Base-by-base conservation (phyloP, 2,888 invertebrate genomes). In the Mythimna lalbum region DNA sequence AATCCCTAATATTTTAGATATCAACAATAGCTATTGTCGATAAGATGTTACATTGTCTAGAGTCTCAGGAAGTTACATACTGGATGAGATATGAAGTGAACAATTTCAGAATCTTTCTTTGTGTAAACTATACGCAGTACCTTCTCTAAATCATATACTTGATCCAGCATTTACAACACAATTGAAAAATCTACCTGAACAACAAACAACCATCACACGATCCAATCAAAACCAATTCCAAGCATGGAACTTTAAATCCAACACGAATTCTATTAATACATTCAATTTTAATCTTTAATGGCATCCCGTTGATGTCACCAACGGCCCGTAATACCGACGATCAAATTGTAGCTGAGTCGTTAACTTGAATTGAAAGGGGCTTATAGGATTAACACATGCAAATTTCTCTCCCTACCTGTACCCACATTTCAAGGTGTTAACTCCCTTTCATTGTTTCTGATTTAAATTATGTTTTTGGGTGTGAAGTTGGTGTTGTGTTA, bases 301-400 rank as follows among this genome's bases (percentile, higher is more conserved):
- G 63, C 73, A 67, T 61, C 72, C 69, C 76, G 62, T 69, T 61
- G 73, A 81, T 85, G 81, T 83, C 79, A 83, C 74, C 64, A 49
- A 56, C 60, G 59, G 65, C 36, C 65, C 64, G 67, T 78, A 85
- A 85, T 76, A 63, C 74, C 77, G 31, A 71, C 80, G 77, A 85
- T 86, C 82, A 80, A 86, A 80, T 72, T 83, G 76, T 83, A 79
- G 78, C 73, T 23, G 63, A 60, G 72, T 83, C 86, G 85, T 86
- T 86, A 86, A 83, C 82, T 83, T 78, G 80, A 86, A 86, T 86
- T 82, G 83, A 82, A 85, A 75, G 77, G 82, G 78, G 86, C 80
- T 85, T 85, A 80, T 19, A 65, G 75, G 85, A 86, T 86, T 86
- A 86, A 82, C 82, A 83, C 86, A 86, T 86, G 85, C 83, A 86